Conservation (phyloP, 2,888 invertebrate genomes). For the Auanema sp. region DNA sequence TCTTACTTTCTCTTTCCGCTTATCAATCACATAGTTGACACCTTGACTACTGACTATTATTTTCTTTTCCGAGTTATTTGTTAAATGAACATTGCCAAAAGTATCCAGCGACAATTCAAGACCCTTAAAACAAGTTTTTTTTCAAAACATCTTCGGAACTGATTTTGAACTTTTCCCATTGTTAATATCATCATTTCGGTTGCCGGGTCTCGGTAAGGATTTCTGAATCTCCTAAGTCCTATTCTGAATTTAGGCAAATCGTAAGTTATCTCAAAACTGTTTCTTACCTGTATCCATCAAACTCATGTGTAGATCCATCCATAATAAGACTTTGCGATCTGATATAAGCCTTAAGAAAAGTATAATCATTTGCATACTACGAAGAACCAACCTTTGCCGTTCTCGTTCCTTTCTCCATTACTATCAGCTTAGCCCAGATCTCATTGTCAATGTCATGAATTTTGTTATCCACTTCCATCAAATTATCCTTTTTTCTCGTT, state of each 20-base stretch:
- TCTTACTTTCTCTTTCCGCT: constrained; percentile 12
- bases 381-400: constrained; percentile 24
- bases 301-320: constrained; percentile 22
- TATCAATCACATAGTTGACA: constrained; percentile 6
- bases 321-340: constrained; percentile 14
- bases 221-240: constrained; percentile 2
- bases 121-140: constrained; percentile 12
- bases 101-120: constrained; percentile 18
- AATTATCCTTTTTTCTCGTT: constrained; percentile 20
- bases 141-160: neutral
- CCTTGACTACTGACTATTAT: constrained; percentile 17
- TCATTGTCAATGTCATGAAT: constrained; percentile 25
- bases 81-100: constrained; percentile 15
- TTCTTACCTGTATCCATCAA: constrained; percentile 22
- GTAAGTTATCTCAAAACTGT: neutral
- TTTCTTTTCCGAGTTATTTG: constrained; percentile 12
- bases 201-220: neutral
- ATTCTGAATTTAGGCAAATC: constrained; percentile 9
- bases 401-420: constrained; percentile 29
- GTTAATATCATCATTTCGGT: constrained; percentile 1
- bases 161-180: constrained; percentile 3
- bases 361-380: neutral
- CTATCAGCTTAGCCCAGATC: constrained; percentile 29
- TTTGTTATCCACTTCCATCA: constrained; percentile 26
- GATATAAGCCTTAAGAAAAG: constrained; percentile 25